These are phyloP conservation scores for Phlogophora meticulosa DNA, from an alignment of 2,888 invertebrate genomes.

Conservation along the genomic window DNA sequence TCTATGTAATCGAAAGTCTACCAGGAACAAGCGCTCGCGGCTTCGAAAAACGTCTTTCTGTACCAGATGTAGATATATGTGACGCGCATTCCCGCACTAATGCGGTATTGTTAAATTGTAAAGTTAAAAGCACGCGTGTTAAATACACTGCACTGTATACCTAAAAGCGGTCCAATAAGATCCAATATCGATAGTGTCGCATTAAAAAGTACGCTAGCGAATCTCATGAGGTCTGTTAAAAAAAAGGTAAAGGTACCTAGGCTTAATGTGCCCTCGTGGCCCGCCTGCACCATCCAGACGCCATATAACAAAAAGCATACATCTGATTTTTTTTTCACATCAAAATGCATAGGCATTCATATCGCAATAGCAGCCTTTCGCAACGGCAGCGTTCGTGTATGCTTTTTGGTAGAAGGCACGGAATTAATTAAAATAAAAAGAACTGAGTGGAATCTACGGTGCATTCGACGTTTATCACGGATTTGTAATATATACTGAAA, in stretches of 20 bases:
- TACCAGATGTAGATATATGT: too few species aligned
- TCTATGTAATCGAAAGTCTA: too few species aligned
- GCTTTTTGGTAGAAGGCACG: constrained; percentile 77
- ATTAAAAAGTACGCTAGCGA: constrained; percentile 28
- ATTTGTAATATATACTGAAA: background rate
- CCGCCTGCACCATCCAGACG: constrained; percentile 62
- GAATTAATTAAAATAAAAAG: constrained; percentile 19
- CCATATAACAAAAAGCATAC: constrained; percentile 87
- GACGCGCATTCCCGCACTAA: too few species aligned
- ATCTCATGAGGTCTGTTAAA: constrained; percentile 31
- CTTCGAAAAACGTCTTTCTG: too few species aligned
- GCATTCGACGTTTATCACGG: background rate
- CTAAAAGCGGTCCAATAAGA: too few species aligned
- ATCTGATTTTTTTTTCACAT: constrained; percentile 74
- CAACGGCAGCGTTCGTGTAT: constrained; percentile 77
- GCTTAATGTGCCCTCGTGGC: constrained; percentile 44
- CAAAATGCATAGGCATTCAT: constrained; percentile 83
- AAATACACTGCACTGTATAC: too few species aligned
- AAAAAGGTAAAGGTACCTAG: constrained; percentile 68
- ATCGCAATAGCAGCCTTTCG: constrained; percentile 84
- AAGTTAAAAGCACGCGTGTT: too few species aligned
- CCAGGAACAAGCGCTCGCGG: too few species aligned
- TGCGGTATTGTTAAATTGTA: too few species aligned
- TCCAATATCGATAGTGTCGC: too few species aligned
- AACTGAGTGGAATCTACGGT: background rate